Conservation (phyloP, 2,888 invertebrate species). For the Agrochola circellaris region DNA sequence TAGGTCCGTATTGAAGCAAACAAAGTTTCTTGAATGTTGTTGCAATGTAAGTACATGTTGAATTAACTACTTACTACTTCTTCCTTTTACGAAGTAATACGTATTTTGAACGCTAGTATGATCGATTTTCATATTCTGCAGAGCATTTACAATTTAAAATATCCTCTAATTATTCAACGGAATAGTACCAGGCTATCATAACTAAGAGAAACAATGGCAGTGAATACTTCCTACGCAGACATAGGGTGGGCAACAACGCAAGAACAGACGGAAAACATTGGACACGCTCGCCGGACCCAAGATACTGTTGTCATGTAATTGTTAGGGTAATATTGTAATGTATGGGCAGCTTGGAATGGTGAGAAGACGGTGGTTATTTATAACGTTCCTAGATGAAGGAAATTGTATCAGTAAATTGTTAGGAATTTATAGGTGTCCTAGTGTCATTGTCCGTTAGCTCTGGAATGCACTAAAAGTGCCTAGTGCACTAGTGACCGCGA, state of each 20-base stretch:
- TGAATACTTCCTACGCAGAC: constrained; percentile 77
- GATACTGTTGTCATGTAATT: constrained; percentile 59
- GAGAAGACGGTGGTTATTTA: constrained; percentile 5
- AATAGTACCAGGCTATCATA: constrained; percentile 58
- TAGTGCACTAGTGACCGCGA: neutral
- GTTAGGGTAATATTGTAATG: constrained; percentile 51
- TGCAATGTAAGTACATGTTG: no score
- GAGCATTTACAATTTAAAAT: constrained; percentile 54
- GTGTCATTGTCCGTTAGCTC: neutral
- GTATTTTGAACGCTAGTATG: neutral
- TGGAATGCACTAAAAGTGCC: neutral
- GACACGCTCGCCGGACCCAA: constrained; percentile 77
- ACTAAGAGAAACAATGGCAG: constrained; percentile 70
- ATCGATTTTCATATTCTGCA: constrained; percentile 11
- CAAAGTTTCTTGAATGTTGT: no score
- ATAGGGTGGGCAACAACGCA: constrained; percentile 78
- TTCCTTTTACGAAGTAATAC: neutral
- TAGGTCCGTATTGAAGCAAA: neutral
- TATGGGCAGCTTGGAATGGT: constrained; percentile 13
- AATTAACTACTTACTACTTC: neutral
- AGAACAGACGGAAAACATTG: constrained; percentile 86
- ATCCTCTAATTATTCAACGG: constrained; percentile 50
- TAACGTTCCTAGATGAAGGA: neutral
- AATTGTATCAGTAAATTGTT: neutral
- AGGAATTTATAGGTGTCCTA: neutral